Evolutionary conservation across 2,888 invertebrate species (phyloP), one percentile per base, ranked within the genome.

Genomic region (Apantesis nais): DNA sequence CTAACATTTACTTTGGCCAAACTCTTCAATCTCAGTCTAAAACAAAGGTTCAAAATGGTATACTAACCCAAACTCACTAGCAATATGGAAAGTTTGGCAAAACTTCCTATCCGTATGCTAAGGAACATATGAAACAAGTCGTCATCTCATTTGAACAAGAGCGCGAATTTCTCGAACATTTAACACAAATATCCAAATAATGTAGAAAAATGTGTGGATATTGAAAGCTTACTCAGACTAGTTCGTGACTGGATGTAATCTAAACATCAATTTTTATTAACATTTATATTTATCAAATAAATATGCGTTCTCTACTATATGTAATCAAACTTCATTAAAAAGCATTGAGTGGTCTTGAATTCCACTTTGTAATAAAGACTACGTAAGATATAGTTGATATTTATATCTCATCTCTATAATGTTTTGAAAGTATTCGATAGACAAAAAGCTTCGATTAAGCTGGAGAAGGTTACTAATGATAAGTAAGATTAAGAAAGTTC

Each of bases 101-200:
- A 52, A 52, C n/a, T n/a, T 52, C 52, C 52, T 52, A n/a, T 52
- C n/a, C 11, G n/a, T 52, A 22, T 52, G 52, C 9, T n/a, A 22
- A 3, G 52, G n/a, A n/a, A 52, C n/a, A 52, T 52, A 52, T 52
- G n/a, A n/a, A 52, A n/a, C 44, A 19, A n/a, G 9, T n/a, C n/a
- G 9, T n/a, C 52, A n/a, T 52, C n/a, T 2, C 4, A 52, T 52
- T n/a, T 9, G 52, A 77, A 89, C 86, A 86, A 86, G 85, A 76
- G 75, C 77, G 72, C 22, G 34, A 31, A 64, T 76, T 86, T 84
- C 85, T 86, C 78, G 80, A 83, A 85, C 68, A 22, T 44, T 19
- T 44, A 22, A 22, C 44, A 22, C 5, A 16, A 44, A 19, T 19
- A 44, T 44, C 7, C 19, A 44, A 19, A 44, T 44, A 44, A 19